Conservation (phyloP, 2,888 invertebrate species). For the Trissolcus brochymenae region DNA sequence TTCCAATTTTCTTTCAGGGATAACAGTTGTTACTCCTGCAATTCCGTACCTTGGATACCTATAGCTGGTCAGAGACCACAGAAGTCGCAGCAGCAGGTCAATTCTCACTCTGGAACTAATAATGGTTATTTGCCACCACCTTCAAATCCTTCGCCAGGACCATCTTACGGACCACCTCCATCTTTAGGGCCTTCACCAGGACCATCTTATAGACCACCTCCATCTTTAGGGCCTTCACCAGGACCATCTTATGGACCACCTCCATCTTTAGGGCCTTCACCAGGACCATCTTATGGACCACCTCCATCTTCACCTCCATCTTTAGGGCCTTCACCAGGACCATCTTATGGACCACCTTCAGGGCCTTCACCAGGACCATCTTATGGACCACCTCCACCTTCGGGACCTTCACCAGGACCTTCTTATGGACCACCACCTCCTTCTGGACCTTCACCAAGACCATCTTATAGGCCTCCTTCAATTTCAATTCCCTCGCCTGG, state of each 20-base stretch:
- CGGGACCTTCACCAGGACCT: constrained; percentile 16
- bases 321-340: not conserved
- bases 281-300: constrained; percentile 14
- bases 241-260: not conserved
- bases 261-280: constrained; percentile 7
- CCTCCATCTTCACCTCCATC: constrained; percentile 9
- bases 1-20: constrained; percentile 64
- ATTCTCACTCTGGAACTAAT: not conserved
- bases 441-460: not conserved
- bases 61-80: constrained; percentile 71
- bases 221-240: no score
- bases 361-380: no score
- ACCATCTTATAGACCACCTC: not conserved
- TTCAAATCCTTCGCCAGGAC: not conserved
- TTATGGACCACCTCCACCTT: constrained; percentile 2
- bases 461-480: constrained; percentile 25
- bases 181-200: no score
- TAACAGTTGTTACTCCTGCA: constrained; percentile 86
- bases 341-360: not conserved
- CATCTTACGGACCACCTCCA: not conserved
- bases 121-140: not conserved
- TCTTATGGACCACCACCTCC: constrained; percentile 3
- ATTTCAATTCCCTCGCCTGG: constrained; percentile 61
- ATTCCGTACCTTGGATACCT: constrained; percentile 89
- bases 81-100: not conserved